These are phyloP conservation scores for Pristionchus exspectatus DNA, from an alignment of 2,888 invertebrate genomes.

Conservation along the genomic window DNA sequence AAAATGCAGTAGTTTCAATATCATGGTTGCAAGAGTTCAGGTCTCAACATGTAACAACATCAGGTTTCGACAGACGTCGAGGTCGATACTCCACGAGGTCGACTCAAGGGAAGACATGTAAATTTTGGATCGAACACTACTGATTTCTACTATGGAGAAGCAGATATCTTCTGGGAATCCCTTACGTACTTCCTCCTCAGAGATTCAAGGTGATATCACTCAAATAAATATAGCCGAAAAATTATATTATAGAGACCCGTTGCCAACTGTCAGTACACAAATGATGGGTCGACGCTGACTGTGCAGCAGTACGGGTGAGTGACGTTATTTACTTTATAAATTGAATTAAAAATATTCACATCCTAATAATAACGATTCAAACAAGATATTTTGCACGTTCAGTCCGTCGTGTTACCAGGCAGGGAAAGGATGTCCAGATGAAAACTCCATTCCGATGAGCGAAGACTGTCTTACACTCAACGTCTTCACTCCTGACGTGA, in stretches of 20 bases:
- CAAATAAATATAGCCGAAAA: not conserved
- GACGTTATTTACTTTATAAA: not conserved
- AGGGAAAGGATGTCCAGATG: not conserved
- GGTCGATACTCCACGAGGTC: slow-evolving; percentile 45
- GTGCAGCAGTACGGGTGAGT: slow-evolving; percentile 47
- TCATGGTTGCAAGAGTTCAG: too few species aligned
- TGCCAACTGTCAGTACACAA: slow-evolving; percentile 30
- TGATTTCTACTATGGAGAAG: slow-evolving; percentile 45
- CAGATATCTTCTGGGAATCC: slow-evolving; percentile 46
- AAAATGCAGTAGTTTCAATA: too few species aligned
- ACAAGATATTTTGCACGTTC: not conserved
- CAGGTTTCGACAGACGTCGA: slow-evolving; percentile 29
- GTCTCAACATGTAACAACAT: too few species aligned
- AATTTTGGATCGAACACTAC: not conserved
- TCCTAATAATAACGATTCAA: too few species aligned
- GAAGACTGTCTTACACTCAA: slow-evolving; percentile 51
- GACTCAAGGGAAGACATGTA: slow-evolving; percentile 12
- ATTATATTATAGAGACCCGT: not conserved
- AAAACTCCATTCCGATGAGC: not conserved
- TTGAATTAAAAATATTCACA: too few species aligned
- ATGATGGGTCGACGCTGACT: not conserved
- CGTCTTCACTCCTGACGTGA: slow-evolving; percentile 51
- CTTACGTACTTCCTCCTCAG: not conserved
- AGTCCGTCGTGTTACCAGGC: slow-evolving; percentile 27
- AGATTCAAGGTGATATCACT: slow-evolving; percentile 8